Conservation (phyloP, 2,888 invertebrate genomes). For the Rhimphoctona megacephalus region DNA sequence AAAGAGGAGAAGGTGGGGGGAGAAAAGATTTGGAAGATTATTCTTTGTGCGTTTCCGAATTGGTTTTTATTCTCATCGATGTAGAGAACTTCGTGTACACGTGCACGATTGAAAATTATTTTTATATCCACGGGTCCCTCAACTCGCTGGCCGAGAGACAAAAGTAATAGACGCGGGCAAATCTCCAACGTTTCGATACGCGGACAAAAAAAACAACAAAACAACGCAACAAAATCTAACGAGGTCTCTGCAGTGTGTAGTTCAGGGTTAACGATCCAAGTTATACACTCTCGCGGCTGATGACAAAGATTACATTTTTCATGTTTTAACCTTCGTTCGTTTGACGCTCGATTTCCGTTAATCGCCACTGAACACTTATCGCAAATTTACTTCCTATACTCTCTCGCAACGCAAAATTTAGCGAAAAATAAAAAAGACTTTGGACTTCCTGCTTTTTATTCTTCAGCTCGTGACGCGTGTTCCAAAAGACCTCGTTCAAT, state of each 20-base stretch:
- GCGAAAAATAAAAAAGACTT: constrained; percentile 38
- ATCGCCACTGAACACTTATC: constrained; percentile 12
- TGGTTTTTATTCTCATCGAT: neutral
- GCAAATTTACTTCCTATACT: constrained; percentile 13
- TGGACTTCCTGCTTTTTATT: constrained; percentile 75
- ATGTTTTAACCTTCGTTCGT: constrained; percentile 10
- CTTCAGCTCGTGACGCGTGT: constrained; percentile 74
- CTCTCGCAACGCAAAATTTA: constrained; percentile 2
- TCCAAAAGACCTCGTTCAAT: constrained; percentile 77
- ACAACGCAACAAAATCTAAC: constrained; percentile 22
- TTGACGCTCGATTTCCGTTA: constrained; percentile 26
- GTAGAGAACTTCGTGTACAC: neutral
- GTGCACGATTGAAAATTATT: neutral
- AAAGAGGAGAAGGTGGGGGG: neutral
- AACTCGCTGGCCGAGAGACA: constrained; percentile 39
- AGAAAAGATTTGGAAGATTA: neutral
- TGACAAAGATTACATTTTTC: constrained; percentile 24
- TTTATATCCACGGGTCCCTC: constrained; percentile 28
- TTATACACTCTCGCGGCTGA: constrained; percentile 6
- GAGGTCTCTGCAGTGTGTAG: constrained; percentile 28
- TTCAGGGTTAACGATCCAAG: constrained; percentile 67
- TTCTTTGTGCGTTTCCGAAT: neutral
- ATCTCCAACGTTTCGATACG: constrained; percentile 52
- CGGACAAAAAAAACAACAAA: constrained; percentile 38
- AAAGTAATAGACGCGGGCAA: constrained; percentile 49